phyloP scores from a whole-genome alignment of 1,140 invertebrate species.

The Cydia splendana region DNA sequence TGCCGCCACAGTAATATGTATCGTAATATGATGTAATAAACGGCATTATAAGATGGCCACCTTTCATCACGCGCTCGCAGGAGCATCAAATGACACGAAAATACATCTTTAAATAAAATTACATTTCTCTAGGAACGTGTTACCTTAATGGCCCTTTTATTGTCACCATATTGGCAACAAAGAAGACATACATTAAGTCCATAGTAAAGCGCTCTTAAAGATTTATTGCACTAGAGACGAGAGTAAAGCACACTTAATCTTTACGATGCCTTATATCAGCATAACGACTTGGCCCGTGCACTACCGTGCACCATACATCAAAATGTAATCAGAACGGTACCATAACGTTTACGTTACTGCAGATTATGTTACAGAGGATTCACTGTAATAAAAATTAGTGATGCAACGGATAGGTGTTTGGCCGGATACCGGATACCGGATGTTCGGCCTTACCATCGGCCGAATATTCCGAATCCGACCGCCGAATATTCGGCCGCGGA shows the following conservation, averaged over 20 bases:
- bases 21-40: too few species aligned
- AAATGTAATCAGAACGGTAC: slow-evolving; percentile 2
- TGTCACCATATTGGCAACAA: not conserved
- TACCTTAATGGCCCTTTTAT: not conserved
- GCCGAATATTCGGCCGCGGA: too few species aligned
- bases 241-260: not conserved
- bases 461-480: too few species aligned
- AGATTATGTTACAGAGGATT: not conserved
- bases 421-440: too few species aligned
- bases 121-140: too few species aligned
- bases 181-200: not conserved
- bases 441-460: too few species aligned
- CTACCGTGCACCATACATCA: slow-evolving; percentile 5
- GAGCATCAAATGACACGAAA: too few species aligned
- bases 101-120: too few species aligned
- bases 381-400: not conserved
- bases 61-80: too few species aligned
- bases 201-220: not conserved
- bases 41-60: too few species aligned
- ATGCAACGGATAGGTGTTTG: too few species aligned
- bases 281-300: not conserved
- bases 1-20: too few species aligned
- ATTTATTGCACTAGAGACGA: not conserved
- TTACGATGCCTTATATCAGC: slow-evolving; percentile 5
- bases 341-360: not conserved